Base-by-base conservation (phyloP, 2,113 vertebrate genomes). In the Mugil cephalus region DNA sequence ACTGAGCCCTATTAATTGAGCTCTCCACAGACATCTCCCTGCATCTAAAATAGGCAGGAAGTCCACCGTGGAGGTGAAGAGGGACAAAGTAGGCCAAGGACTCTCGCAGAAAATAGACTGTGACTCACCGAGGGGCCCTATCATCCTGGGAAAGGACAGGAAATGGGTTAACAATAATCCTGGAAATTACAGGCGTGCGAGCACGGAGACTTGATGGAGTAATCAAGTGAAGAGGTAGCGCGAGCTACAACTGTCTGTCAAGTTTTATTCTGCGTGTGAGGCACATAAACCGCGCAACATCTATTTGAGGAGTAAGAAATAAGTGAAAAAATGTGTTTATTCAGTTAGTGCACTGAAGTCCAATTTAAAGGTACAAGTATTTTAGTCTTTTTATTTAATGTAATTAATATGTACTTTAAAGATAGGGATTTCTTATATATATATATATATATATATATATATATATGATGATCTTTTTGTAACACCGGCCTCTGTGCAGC, bases 81-180 rank as follows among this genome's bases (percentile, higher is more conserved):
- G 89, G 76, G 77, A 89, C 85, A 84, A 94, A 94, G 87, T 94
- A 92, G 93, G 93, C 91, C 94, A 95, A 94, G 93, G 93, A 92
- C 93, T 92, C 65, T 59, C 75, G 87, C 82, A 76, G 85, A 93
- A 93, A 94, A 93, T 91, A 93, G 92, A 89, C 85, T 82, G 52
- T 56, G 59, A 80, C 52, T 78, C 83, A 84, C 84, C 73, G 74
- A 63, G 87, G 88, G 69, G 79, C 81, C 35, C 14, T 50, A 90
- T 89, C 79, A 80, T 83, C 84, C 69, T 64, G 77, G 83, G 86
- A 87, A 83, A 61, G 45, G 51, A 63, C 65, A 63, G 74, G 76
- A 79, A 90, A 79, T 75, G 88, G 89, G 88, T 89, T 92, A 92
- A 85, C 70, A 67, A 85, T 77, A 77, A 89, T 88, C 74, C 69